Conservation (phyloP, 2,888 invertebrate species). For the Meghimatium bilineatum region DNA sequence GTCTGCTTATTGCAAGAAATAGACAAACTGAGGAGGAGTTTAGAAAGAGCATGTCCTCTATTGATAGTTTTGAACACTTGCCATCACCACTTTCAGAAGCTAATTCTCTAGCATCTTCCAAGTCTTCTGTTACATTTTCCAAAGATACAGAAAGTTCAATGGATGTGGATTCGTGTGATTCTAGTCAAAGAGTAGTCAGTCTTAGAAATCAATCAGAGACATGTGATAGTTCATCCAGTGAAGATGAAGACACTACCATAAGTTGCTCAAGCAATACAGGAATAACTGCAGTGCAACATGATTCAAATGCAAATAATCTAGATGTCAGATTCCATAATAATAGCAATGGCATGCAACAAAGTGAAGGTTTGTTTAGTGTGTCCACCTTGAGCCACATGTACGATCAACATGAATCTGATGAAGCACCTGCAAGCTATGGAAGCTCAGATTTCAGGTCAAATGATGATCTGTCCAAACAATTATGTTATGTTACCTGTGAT, state of each 20-base stretch:
- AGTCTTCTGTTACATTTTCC: constrained; percentile 30
- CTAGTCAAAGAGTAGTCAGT: constrained; percentile 29
- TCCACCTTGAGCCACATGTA: not conserved
- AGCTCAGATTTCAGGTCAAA: not conserved
- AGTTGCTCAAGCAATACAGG: constrained; percentile 29
- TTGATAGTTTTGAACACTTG: constrained; percentile 35
- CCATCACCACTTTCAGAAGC: constrained; percentile 26
- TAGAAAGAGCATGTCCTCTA: constrained; percentile 38
- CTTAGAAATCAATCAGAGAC: not conserved
- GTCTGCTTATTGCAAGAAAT: constrained; percentile 40
- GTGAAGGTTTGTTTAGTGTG: not conserved
- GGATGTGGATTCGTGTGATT: constrained; percentile 43
- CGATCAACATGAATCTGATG: constrained; percentile 8
- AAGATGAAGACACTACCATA: constrained; percentile 40
- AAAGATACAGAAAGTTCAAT: constrained; percentile 46
- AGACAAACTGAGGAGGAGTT: constrained; percentile 46
- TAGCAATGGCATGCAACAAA: not conserved
- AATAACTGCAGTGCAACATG: not conserved
- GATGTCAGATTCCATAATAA: not conserved
- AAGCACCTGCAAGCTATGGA: not conserved
- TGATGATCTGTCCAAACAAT: constrained; percentile 9
- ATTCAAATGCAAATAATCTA: not conserved
- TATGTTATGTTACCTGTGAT: not conserved
- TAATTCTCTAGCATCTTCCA: constrained; percentile 25
- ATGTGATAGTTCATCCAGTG: constrained; percentile 8